These are phyloP conservation scores for Pseudomyrmex dendroicus DNA, from an alignment of 1,140 invertebrate genomes.

Conservation along the genomic window DNA sequence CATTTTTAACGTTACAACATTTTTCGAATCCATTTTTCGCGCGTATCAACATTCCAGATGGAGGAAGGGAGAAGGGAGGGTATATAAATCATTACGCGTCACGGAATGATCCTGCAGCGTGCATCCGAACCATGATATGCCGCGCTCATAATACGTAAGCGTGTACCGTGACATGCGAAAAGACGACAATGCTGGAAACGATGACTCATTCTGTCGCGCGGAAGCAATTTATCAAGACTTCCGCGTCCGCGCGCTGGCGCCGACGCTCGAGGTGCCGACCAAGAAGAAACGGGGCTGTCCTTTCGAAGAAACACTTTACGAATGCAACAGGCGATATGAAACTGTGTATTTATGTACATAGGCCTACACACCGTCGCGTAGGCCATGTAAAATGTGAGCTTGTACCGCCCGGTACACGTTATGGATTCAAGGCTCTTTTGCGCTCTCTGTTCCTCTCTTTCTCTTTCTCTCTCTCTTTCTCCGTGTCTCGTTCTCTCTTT, in stretches of 20 bases:
- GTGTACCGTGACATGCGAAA: conserved; percentile 1
- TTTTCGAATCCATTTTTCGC: not conserved
- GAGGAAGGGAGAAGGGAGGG: not conserved
- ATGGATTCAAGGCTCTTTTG: conserved; percentile 42
- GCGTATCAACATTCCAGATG: not conserved
- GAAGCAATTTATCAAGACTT: conserved; percentile 78
- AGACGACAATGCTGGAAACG: conserved; percentile 65
- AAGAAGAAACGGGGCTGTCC: conserved; percentile 63
- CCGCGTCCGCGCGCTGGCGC: conserved; percentile 17
- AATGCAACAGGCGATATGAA: conserved; percentile 84
- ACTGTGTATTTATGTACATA: conserved; percentile 83
- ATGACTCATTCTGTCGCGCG: conserved; percentile 76
- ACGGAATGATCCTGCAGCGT: not conserved
- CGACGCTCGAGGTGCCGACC: conserved; percentile 10
- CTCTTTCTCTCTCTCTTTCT: conserved; percentile 30
- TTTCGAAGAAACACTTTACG: conserved; percentile 78
- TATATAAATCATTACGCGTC: conserved; percentile 30
- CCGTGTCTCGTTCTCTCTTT: conserved; percentile 38
- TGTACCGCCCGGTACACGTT: conserved; percentile 24
- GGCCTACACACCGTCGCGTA: conserved; percentile 76
- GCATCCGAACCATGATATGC: conserved; percentile 1
- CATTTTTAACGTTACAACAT: not conserved
- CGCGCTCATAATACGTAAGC: conserved; percentile 63
- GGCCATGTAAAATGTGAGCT: conserved; percentile 8
- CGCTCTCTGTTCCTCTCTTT: conserved; percentile 26